Percentiles rank a stretch among this genome's conserved stretches.
Evolutionary conservation across 1,140 invertebrate genomes (phyloP).

Genomic region (Dolichoris vasculosae): DNA sequence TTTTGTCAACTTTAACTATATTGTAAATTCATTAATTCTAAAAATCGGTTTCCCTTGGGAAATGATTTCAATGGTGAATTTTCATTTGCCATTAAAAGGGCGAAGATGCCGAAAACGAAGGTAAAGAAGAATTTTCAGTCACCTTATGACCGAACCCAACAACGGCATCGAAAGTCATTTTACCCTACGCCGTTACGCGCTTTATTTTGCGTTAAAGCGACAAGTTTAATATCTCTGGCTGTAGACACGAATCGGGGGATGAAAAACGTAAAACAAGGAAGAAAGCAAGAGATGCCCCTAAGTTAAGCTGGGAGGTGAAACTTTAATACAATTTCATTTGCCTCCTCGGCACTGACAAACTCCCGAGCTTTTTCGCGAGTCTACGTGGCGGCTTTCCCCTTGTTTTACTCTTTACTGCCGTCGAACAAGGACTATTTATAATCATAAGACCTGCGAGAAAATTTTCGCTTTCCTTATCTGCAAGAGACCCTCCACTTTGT

Average conservation of each 20-base stretch:
- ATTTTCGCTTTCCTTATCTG: constrained; percentile 50
- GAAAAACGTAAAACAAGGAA: constrained; percentile 48
- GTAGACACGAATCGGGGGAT: constrained; percentile 45
- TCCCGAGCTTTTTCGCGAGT: constrained; percentile 52
- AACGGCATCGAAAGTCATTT: constrained; percentile 59
- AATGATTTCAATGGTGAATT: constrained; percentile 30
- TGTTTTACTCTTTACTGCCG: constrained; percentile 58
- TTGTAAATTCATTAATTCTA: constrained; percentile 44
- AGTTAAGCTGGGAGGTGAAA: constrained; percentile 64
- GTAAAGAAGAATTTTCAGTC: constrained; percentile 34
- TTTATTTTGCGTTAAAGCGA: constrained; percentile 70
- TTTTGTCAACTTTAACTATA: constrained; percentile 26
- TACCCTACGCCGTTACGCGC: constrained; percentile 58
- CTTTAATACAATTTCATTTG: constrained; percentile 72
- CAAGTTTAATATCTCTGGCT: constrained; percentile 68
- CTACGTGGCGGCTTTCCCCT: constrained; percentile 12
- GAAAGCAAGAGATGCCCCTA: constrained; percentile 54
- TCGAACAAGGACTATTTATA: constrained; percentile 66
- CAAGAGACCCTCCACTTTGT: constrained; percentile 19
- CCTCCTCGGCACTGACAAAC: constrained; percentile 66
- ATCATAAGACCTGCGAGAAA: constrained; percentile 62
- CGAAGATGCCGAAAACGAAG: constrained; percentile 35
- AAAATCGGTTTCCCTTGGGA: neutral
- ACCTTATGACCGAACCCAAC: neutral
- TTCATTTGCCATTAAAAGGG: constrained; percentile 32